Conservation (phyloP, 2,797 vertebrate species). For the Sternarchorhynchus goeldii region DNA sequence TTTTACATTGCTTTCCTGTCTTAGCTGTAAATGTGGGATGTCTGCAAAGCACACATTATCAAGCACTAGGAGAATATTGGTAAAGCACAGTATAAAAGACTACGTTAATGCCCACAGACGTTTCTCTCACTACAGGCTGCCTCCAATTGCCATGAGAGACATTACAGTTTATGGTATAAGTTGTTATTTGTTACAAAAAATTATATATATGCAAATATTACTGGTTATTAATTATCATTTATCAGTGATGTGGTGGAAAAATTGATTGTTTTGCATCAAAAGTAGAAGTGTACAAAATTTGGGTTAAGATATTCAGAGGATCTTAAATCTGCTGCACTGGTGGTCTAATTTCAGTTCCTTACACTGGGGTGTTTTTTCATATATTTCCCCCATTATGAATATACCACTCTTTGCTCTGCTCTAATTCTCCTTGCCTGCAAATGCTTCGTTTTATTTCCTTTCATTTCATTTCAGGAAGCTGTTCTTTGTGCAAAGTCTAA, state of each 20-base stretch:
- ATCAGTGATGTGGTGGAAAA: not conserved
- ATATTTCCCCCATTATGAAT: not conserved
- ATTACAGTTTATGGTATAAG: not conserved
- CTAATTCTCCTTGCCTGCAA: not conserved
- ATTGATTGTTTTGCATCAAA: not conserved
- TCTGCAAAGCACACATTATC: constrained; percentile 66
- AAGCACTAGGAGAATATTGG: constrained; percentile 53
- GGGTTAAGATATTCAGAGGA: not conserved
- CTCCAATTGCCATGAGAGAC: constrained; percentile 24
- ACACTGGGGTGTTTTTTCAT: not conserved
- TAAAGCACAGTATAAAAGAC: constrained; percentile 63
- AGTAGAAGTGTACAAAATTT: too few species aligned
- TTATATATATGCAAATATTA: not conserved
- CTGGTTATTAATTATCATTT: constrained; percentile 1
- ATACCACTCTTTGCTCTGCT: not conserved
- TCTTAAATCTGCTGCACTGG: not conserved
- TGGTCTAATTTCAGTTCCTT: not conserved
- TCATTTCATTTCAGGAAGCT: not conserved
- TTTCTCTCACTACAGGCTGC: constrained; percentile 14
- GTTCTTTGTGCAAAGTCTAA: not conserved
- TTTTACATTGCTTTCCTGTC: constrained; percentile 48
- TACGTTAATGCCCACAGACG: constrained; percentile 52
- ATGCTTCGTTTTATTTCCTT: not conserved
- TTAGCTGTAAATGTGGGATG: constrained; percentile 60
- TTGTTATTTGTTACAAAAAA: not conserved